Base-by-base conservation (phyloP, 1,140 invertebrate species). In the Zaprionus davidi region DNA sequence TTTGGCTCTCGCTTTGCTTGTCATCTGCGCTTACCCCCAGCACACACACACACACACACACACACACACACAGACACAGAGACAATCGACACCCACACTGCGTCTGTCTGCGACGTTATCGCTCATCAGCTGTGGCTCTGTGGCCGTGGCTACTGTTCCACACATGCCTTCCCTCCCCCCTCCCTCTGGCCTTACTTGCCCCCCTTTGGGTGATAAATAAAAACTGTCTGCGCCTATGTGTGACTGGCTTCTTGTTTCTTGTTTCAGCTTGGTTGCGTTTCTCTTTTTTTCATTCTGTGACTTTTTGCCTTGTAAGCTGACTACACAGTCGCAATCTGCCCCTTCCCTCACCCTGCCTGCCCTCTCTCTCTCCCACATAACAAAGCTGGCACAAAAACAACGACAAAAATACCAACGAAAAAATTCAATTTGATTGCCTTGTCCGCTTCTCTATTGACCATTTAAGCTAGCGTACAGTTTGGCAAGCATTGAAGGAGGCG, bases 171-270 rank as follows among this genome's bases (percentile, higher is more conserved):
- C 38, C 31, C 28, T 2, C 9, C 20, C 20, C 20, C 20, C n/a
- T 15, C 34, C 22, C 34, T 34, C 1, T 56, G 6, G 13, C n/a
- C 24, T 15, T 6, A 5, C 26, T 28, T 22, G 17, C 1, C 64
- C 64, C 34, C 55, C 44, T 34, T 46, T 73, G 65, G 84, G 85
- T 85, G 84, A 88, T 88, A 88, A 88, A 88, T 88, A 88, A 88
- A 88, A 88, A 90, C 85, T 88, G 85, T 88, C 85, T 88, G 85
- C 85, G 85, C 85, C 85, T 88, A 88, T 88, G 81, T 80, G 73
- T 80, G 73, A 68, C 68, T 53, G 67, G 41, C 41, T 31, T 72
- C 57, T 38, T 76, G 64, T 46, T 46, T 53, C 55, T 76, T 55
- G n/a, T 68, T 59, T 28, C 24, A 41, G 15, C 46, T 36, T 20